Conservation (phyloP, 1,140 invertebrate genomes). For the Drosophila ironensis region DNA sequence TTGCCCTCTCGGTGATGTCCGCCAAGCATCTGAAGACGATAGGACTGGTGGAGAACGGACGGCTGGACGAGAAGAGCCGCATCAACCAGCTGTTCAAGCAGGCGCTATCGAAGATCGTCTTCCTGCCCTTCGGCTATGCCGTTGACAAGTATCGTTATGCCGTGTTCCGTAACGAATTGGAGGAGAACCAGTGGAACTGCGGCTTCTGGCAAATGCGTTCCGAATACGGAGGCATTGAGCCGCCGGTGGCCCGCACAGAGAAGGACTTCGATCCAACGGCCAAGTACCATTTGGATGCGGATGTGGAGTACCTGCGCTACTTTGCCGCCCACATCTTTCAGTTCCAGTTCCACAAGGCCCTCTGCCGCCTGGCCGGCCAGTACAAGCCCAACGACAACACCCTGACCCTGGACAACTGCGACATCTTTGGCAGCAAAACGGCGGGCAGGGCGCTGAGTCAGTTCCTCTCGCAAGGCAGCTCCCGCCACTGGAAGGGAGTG, state of each 20-base stretch:
- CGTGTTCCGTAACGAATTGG: conserved; percentile 84
- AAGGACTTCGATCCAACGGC: conserved; percentile 85
- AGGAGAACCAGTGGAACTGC: conserved; percentile 83
- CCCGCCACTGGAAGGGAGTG: conserved; percentile 84
- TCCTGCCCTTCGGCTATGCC: conserved; percentile 84
- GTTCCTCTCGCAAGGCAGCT: conserved; percentile 82
- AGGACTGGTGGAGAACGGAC: conserved; percentile 76
- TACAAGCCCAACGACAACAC: conserved; percentile 81
- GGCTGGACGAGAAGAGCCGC: conserved; percentile 69
- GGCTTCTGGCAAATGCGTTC: conserved; percentile 85
- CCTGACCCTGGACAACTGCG: conserved; percentile 84
- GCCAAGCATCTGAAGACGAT: conserved; percentile 84
- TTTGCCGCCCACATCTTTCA: conserved; percentile 85
- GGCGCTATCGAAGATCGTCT: conserved; percentile 85
- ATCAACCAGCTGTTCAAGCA: conserved; percentile 77
- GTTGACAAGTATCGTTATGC: conserved; percentile 84
- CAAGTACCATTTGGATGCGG: conserved; percentile 85
- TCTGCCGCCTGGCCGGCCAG: conserved; percentile 85
- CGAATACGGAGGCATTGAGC: conserved; percentile 84
- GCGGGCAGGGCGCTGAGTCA: conserved; percentile 78
- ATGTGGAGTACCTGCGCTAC: conserved; percentile 84
- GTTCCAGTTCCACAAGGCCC: conserved; percentile 86
- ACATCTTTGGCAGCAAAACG: conserved; percentile 83
- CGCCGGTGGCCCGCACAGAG: conserved; percentile 83
- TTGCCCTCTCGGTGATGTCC: conserved; percentile 85